These are phyloP conservation scores for Lithobius niger DNA, from an alignment of 1,140 invertebrate genomes.

Conservation along the genomic window DNA sequence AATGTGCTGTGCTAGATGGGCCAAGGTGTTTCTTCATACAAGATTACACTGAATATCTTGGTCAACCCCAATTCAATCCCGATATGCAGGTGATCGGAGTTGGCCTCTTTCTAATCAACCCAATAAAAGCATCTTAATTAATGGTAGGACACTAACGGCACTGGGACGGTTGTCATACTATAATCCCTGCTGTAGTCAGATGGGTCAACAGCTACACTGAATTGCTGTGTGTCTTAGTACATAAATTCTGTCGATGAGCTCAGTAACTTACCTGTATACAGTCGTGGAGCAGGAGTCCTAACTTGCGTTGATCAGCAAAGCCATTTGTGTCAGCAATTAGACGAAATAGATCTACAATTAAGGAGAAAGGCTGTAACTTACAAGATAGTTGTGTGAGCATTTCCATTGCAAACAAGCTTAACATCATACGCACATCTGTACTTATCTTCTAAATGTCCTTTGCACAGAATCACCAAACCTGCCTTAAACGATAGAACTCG, in stretches of 20 bases:
- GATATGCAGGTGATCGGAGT: too few species aligned
- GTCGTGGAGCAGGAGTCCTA: slow-evolving; percentile 88
- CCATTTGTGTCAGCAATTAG: slow-evolving; percentile 89
- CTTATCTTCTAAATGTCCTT: slow-evolving; percentile 94
- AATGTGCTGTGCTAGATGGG: too few species aligned
- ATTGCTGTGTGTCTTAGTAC: too few species aligned
- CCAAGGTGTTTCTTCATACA: too few species aligned
- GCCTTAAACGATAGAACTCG: slow-evolving; percentile 97
- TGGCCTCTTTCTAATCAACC: too few species aligned
- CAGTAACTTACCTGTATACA: slow-evolving; percentile 58
- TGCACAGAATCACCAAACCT: slow-evolving; percentile 75
- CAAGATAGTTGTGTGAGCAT: background rate
- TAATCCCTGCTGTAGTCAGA: too few species aligned
- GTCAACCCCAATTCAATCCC: too few species aligned
- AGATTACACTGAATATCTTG: too few species aligned
- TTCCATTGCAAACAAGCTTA: slow-evolving; percentile 6
- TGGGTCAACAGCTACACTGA: too few species aligned
- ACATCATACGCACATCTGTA: slow-evolving; percentile 63
- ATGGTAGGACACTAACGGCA: too few species aligned
- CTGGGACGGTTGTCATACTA: too few species aligned
- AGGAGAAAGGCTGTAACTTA: slow-evolving; percentile 14
- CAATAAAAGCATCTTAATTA: too few species aligned
- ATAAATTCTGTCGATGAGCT: background rate
- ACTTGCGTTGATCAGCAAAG: slow-evolving; percentile 82
- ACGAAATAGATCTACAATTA: slow-evolving; percentile 72